Evolutionary conservation across 2,113 vertebrate genomes (phyloP), one percentile per base, ranked within the genome.

Genomic region (Capreolus pygargus): DNA sequence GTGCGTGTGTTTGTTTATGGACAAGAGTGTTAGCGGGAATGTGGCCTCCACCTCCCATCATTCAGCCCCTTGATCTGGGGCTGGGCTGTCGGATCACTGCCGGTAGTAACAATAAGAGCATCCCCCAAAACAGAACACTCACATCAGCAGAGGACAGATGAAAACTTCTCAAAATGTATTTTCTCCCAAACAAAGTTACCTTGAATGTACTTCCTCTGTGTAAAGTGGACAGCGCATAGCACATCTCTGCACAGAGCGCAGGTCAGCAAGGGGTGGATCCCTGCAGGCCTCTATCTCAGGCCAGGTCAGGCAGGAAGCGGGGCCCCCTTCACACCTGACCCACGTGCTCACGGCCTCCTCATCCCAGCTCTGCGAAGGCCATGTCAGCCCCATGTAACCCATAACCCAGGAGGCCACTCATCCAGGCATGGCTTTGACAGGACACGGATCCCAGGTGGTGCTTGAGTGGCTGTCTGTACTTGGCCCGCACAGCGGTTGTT

Each of bases 261-360:
- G 21, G 10, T 55, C 52, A 33, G 21, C 8, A 33, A 33, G 54
- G 54, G 5, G 9, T 6, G 27, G 28, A 2, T 7, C 5, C 84
- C 58, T 15, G 0, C 1, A 36, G 19, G 36, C 58, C 3, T 58
- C 17, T 0, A 0, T 6, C 64, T 81, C 33, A 13, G 36, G 39
- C 85, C 15, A 1, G 39, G 70, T 64, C 2, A 3, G n/a, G 25
- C 64, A 36, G 50, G 78, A 57, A 64, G 17, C 11, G 14, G 54
- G 45, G 82, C 67, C 5, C 1, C 39, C 36, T 64, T 14, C 1
- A 4, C 27, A 30, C 30, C 4, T 7, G 50, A 27, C 30, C 23
- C 11, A 0, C 1, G 3, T 28, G 19, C 30, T 95, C 64, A 28
- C 1, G 3, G 21, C 58, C 10, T 16, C 45, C 92, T 84, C 39